phyloP scores from a whole-genome alignment of 1,140 invertebrate genomes.

The Hetaerina americana region DNA sequence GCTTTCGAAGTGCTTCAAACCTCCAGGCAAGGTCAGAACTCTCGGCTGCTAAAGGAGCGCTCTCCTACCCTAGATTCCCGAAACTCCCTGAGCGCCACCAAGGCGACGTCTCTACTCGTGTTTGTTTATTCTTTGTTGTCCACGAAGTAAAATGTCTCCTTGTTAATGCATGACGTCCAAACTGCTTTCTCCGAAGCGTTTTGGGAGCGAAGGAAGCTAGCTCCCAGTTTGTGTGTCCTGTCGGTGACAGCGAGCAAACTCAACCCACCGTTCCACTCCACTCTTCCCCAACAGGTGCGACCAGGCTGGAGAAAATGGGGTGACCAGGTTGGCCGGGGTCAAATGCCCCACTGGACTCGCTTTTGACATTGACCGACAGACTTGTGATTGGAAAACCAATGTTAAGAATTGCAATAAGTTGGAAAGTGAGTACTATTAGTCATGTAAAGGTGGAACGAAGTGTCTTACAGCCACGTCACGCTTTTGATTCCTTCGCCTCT shows the following conservation, averaged over 20 bases:
- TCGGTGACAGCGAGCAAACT: not conserved
- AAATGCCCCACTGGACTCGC: conserved; percentile 78
- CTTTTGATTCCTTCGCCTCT: not conserved
- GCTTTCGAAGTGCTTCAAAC: too few species aligned
- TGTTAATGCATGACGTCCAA: too few species aligned
- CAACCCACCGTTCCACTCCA: not conserved
- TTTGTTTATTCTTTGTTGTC: too few species aligned
- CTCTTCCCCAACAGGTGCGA: conserved; percentile 70
- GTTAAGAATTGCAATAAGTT: conserved; percentile 87
- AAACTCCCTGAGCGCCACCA: too few species aligned
- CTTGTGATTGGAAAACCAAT: conserved; percentile 90
- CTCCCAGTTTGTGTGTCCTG: too few species aligned
- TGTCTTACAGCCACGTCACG: not conserved
- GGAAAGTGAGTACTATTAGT: conserved; percentile 71
- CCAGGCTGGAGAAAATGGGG: conserved; percentile 70
- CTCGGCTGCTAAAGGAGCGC: too few species aligned
- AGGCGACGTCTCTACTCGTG: too few species aligned
- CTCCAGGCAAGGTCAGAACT: too few species aligned
- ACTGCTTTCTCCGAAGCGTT: not conserved
- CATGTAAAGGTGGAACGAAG: not conserved
- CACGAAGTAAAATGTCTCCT: too few species aligned
- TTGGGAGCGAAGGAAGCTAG: not conserved
- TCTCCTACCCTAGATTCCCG: too few species aligned
- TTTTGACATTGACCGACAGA: conserved; percentile 89
- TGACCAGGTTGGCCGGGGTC: conserved; percentile 71